These are phyloP conservation scores for Syrrhaptes paradoxus DNA, from an alignment of 2,113 vertebrate species.

Conservation along the genomic window DNA sequence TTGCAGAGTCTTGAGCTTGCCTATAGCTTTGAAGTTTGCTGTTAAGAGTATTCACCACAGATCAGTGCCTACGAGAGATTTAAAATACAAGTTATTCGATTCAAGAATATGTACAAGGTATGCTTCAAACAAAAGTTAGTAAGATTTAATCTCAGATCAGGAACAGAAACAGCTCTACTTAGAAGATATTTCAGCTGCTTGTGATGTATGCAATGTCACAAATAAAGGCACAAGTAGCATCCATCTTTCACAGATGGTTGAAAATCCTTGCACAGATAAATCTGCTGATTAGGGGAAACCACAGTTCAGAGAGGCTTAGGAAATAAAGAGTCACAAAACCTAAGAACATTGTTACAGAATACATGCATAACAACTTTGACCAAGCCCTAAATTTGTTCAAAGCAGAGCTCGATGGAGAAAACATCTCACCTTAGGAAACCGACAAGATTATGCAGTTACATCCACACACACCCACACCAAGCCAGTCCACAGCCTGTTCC, in stretches of 20 bases:
- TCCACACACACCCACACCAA: rapidly evolving
- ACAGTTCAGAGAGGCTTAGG: not conserved
- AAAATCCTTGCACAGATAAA: rapidly evolving
- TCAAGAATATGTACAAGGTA: not conserved
- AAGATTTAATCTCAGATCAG: not conserved
- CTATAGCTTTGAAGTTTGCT: conserved; percentile 2
- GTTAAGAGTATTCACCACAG: not conserved
- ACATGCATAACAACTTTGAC: rapidly evolving
- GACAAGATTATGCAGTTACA: rapidly evolving
- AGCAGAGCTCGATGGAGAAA: rapidly evolving
- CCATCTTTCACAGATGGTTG: not conserved
- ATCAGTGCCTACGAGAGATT: conserved; percentile 51
- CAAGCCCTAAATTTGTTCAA: rapidly evolving
- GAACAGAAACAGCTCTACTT: not conserved
- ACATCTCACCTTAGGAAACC: not conserved
- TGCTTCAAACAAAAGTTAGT: rapidly evolving
- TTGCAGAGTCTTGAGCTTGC: not conserved
- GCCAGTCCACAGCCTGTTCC: rapidly evolving
- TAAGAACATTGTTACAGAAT: rapidly evolving
- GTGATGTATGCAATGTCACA: rapidly evolving
- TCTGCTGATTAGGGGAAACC: not conserved
- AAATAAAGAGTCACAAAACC: not conserved
- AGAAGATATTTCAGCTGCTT: not conserved
- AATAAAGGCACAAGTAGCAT: not conserved
- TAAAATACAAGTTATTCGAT: not conserved